Evolutionary conservation across 92 coral and sea anemone genomes (phyloP).

Genomic region (Phenganax stokvisi): DNA sequence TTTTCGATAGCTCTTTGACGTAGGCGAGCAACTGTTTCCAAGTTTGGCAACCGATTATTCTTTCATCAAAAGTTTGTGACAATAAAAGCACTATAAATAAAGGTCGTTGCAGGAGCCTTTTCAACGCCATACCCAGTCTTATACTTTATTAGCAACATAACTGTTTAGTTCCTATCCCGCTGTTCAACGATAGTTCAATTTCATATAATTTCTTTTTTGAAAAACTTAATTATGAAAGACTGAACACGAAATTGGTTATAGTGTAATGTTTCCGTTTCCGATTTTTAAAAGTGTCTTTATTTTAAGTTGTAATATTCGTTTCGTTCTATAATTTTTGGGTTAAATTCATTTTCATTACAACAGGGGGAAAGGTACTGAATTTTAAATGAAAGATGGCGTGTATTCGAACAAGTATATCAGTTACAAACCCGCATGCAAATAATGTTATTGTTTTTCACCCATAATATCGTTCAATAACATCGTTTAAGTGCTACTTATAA

Average conservation of each 20-base stretch:
- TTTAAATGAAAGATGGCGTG: not conserved
- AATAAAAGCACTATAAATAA: not conserved
- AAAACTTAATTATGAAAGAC: too few relatives aligned
- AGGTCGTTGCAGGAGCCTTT: not conserved
- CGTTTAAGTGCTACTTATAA: constrained; percentile 3
- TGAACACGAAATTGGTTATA: too few relatives aligned
- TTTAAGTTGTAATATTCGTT: too few relatives aligned
- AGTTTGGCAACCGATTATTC: too few relatives aligned
- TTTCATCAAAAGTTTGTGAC: not conserved
- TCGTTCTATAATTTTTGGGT: too few relatives aligned
- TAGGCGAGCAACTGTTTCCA: too few relatives aligned
- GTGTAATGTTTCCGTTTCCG: too few relatives aligned
- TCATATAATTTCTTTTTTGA: too few relatives aligned
- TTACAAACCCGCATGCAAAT: not conserved
- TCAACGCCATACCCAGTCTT: not conserved
- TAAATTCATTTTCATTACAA: too few relatives aligned
- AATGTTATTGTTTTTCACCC: not conserved
- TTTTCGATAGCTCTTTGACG: not conserved
- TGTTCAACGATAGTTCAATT: not conserved
- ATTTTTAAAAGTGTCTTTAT: too few relatives aligned
- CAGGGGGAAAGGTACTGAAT: too few relatives aligned
- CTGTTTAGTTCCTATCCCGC: not conserved
- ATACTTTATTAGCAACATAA: not conserved
- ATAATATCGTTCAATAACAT: constrained; percentile 2
- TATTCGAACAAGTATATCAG: not conserved